These are phyloP conservation scores for Amphipoea oculea DNA, from an alignment of 2,888 invertebrate species.

Conservation along the genomic window DNA sequence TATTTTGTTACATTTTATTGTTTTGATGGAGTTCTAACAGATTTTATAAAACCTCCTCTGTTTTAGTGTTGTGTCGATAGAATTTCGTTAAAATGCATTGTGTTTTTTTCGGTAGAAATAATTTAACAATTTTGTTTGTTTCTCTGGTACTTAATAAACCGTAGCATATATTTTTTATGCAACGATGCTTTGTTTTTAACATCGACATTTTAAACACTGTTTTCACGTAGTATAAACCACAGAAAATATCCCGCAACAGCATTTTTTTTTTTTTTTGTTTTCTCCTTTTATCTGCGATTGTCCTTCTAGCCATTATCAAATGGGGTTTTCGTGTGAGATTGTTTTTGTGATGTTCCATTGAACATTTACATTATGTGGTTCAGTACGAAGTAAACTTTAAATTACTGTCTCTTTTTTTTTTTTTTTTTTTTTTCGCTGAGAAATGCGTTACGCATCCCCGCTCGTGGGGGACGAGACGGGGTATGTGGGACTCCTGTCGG, in stretches of 20 bases:
- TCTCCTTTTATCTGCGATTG: no score
- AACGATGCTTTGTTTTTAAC: neutral
- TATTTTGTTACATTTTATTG: constrained; percentile 4
- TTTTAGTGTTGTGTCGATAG: neutral
- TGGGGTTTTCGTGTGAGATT: no score
- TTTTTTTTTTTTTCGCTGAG: no score
- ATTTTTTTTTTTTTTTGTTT: neutral
- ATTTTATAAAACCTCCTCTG: neutral
- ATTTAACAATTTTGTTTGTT: neutral
- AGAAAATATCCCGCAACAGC: neutral
- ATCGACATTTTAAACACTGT: neutral
- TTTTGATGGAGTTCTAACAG: neutral
- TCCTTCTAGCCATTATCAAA: no score
- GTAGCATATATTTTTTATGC: neutral
- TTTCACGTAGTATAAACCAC: neutral
- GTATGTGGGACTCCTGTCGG: no score
- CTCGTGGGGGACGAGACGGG: no score
- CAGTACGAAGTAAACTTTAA: no score
- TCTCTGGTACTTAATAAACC: neutral
- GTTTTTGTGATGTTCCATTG: no score
- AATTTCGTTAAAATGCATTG: neutral
- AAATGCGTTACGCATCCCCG: no score
- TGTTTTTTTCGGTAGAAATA: neutral
- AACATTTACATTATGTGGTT: no score
- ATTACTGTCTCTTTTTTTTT: no score